phyloP scores from a whole-genome alignment of 64 coral and sea anemone genomes.

The Acropora tenuis region DNA sequence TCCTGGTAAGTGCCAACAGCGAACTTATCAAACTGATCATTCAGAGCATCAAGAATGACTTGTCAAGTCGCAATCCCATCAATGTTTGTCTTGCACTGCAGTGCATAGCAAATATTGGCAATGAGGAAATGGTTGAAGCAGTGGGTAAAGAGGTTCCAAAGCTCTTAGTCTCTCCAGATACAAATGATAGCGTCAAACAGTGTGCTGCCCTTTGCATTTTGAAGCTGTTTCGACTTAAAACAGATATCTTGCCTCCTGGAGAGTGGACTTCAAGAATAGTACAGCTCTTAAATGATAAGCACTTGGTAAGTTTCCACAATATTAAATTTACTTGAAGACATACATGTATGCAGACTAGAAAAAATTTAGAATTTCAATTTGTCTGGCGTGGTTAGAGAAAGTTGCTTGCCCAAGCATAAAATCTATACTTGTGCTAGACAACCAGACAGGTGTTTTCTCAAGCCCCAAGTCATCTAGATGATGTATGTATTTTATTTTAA shows the following conservation, averaged over 20 bases:
- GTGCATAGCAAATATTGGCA: constrained; percentile 97
- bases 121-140: constrained; percentile 96
- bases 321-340: no score
- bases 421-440: no score
- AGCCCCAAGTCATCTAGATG: no score
- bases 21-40: constrained; percentile 94
- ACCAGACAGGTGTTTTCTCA: no score
- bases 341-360: no score
- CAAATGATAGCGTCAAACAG: constrained; percentile 94
- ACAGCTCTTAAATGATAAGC: constrained; percentile 98
- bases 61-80: constrained; percentile 92
- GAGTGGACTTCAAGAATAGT: constrained; percentile 99
- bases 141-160: constrained; percentile 90
- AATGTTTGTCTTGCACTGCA: constrained; percentile 92
- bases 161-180: constrained; percentile 91
- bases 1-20: constrained; percentile 97
- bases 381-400: no score
- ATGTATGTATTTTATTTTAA: no score
- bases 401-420: no score
- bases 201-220: constrained; percentile 92
- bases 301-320: constrained; percentile 68
- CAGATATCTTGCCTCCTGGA: constrained; percentile 80
- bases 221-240: constrained; percentile 85
- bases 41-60: constrained; percentile 97
- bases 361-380: no score